Evolutionary conservation across 2,113 vertebrate species (phyloP).

Genomic region (Sprattus sprattus): DNA sequence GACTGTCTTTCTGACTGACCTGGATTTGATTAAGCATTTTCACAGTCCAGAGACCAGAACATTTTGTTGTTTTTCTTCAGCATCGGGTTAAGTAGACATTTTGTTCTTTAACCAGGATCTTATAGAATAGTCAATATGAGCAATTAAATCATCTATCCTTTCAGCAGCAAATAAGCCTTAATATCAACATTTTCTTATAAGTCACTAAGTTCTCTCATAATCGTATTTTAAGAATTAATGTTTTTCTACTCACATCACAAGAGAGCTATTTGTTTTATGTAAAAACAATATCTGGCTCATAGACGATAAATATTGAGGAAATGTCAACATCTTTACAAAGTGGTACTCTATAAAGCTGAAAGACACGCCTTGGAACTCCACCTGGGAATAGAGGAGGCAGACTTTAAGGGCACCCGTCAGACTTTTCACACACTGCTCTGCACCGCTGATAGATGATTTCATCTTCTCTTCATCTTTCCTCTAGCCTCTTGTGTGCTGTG

Average conservation of each 20-base stretch:
- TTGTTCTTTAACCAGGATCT: not conserved
- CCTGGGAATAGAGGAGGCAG: constrained; percentile 27
- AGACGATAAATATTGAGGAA: not conserved
- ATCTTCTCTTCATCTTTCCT: constrained; percentile 18
- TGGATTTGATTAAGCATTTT: not conserved
- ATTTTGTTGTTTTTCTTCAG: not conserved
- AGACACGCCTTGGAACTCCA: constrained; percentile 13
- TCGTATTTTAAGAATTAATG: not conserved
- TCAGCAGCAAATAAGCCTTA: not conserved
- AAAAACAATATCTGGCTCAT: not conserved
- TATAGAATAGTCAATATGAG: not conserved
- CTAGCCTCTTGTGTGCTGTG: not conserved
- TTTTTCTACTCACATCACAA: not conserved
- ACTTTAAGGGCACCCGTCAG: constrained; percentile 41
- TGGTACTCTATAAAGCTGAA: not conserved
- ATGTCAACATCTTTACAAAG: constrained; percentile 12
- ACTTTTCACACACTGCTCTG: constrained; percentile 21
- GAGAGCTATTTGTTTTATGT: not conserved
- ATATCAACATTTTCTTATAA: not conserved
- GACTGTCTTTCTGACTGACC: not conserved
- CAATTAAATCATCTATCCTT: not conserved
- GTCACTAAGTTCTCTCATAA: not conserved
- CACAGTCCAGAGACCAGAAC: not conserved
- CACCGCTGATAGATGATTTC: constrained; percentile 20
- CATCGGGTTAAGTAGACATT: not conserved